A percentile compares a stretch with the other conserved stretches of the same genome.
phyloP scores from a whole-genome alignment of 1,140 invertebrate genomes.

The Lineus longissimus region DNA sequence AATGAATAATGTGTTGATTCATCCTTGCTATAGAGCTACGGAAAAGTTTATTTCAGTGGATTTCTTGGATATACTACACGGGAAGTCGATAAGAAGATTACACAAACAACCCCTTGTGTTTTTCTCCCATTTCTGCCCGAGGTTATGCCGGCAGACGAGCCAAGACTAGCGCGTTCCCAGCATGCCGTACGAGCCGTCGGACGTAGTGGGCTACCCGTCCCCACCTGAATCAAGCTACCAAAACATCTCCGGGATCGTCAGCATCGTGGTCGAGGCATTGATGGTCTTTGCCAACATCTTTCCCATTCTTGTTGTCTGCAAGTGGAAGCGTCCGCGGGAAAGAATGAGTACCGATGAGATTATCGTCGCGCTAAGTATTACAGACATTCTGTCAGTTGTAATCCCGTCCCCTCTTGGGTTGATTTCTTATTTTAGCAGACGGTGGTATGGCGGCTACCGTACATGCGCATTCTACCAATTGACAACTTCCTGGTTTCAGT shows the following conservation, averaged over 20 bases:
- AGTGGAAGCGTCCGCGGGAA: slow-evolving; percentile 22
- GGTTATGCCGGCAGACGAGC: too few relatives aligned
- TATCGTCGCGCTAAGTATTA: slow-evolving; percentile 30
- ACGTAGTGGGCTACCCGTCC: too few relatives aligned
- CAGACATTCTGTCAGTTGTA: slow-evolving; percentile 35
- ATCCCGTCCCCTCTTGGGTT: slow-evolving; percentile 31
- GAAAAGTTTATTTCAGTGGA: too few relatives aligned
- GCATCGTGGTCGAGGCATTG: slow-evolving; percentile 24
- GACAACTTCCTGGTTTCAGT: slow-evolving; percentile 30
- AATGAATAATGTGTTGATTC: too few relatives aligned
- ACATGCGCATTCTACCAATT: slow-evolving; percentile 35
- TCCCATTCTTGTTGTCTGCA: slow-evolving; percentile 23
- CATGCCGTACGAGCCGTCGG: too few relatives aligned
- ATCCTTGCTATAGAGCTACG: too few relatives aligned
- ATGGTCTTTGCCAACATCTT: slow-evolving; percentile 29
- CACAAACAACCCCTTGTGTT: too few relatives aligned
- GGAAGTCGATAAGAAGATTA: too few relatives aligned
- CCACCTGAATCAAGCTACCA: too few relatives aligned
- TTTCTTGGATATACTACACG: too few relatives aligned
- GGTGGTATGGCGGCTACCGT: slow-evolving; percentile 32
- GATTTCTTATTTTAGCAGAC: slow-evolving; percentile 28
- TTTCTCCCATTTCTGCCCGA: too few relatives aligned
- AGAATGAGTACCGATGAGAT: slow-evolving; percentile 28
- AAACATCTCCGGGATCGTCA: slow-evolving; percentile 28
- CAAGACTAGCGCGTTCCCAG: too few relatives aligned